Percentiles rank a stretch among this genome's conserved stretches.
phyloP scores from a whole-genome alignment of 2,888 invertebrate species.

The Beris chalybata region DNA sequence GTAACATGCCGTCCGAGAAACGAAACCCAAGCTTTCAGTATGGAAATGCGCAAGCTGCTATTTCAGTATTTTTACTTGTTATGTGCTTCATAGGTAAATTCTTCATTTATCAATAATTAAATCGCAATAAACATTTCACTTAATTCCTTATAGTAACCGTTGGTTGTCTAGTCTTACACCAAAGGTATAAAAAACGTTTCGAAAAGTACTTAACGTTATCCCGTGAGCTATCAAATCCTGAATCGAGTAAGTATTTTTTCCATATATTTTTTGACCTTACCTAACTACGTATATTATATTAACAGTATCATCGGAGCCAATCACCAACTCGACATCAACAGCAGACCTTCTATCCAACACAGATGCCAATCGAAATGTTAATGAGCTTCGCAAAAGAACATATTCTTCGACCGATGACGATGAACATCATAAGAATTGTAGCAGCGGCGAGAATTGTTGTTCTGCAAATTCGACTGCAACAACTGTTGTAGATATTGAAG shows the following conservation, averaged over 20 bases:
- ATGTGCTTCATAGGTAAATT: slow-evolving; percentile 76
- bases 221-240: slow-evolving; percentile 61
- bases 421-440: slow-evolving; percentile 47
- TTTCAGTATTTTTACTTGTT: slow-evolving; percentile 73
- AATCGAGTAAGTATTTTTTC: slow-evolving; percentile 40
- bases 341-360: slow-evolving; percentile 49
- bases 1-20: slow-evolving; percentile 60
- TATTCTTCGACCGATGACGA: slow-evolving; percentile 50
- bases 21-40: slow-evolving; percentile 77
- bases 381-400: slow-evolving; percentile 43
- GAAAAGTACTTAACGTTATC: slow-evolving; percentile 67
- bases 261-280: too few species aligned
- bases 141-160: slow-evolving; percentile 66
- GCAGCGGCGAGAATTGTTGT: slow-evolving; percentile 50
- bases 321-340: slow-evolving; percentile 47
- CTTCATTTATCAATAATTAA: neutral
- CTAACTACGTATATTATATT: slow-evolving; percentile 43
- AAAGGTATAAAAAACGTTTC: slow-evolving; percentile 73
- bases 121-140: neutral
- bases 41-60: slow-evolving; percentile 74
- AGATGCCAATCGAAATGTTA: slow-evolving; percentile 35
- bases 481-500: slow-evolving; percentile 67
- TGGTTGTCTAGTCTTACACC: slow-evolving; percentile 79
- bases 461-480: slow-evolving; percentile 47
- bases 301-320: neutral